Conservation (phyloP, 2,888 invertebrate species). For the Palloptera scutellata region DNA sequence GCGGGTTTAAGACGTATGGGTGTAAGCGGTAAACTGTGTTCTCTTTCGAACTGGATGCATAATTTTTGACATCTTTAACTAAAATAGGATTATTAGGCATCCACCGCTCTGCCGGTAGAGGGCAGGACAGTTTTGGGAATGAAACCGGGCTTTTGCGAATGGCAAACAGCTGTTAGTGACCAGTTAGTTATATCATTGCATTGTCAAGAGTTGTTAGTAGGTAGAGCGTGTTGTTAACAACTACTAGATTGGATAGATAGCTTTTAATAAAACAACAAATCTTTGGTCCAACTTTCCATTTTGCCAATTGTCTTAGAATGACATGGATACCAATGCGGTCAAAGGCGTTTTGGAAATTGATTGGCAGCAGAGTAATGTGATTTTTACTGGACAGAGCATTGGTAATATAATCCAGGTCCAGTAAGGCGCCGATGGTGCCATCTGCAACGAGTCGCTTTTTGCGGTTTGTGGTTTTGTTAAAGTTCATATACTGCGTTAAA, state of each 20-base stretch:
- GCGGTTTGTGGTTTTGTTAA: too few relatives aligned
- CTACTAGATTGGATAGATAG: neutral
- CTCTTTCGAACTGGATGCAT: neutral
- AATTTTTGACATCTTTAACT: too few relatives aligned
- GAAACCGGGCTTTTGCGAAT: neutral
- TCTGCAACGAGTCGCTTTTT: too few relatives aligned
- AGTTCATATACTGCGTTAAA: too few relatives aligned
- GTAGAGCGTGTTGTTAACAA: neutral
- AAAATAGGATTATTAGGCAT: too few relatives aligned
- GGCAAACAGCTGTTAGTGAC: neutral
- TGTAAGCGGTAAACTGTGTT: too few relatives aligned
- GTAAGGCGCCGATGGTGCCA: too few relatives aligned
- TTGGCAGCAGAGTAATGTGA: too few relatives aligned
- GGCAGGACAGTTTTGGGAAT: neutral
- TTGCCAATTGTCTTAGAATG: neutral
- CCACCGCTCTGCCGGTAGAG: too few relatives aligned
- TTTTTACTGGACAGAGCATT: too few relatives aligned
- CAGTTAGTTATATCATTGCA: neutral
- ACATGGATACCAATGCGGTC: constrained; percentile 18
- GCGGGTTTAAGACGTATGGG: too few relatives aligned
- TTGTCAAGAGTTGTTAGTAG: neutral
- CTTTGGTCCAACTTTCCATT: constrained; percentile 16
- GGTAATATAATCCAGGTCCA: too few relatives aligned
- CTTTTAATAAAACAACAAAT: neutral
- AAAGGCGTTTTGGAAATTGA: constrained; percentile 6